phyloP scores from a whole-genome alignment of 2,888 invertebrate genomes.

The Temnothorax rugatulus region DNA sequence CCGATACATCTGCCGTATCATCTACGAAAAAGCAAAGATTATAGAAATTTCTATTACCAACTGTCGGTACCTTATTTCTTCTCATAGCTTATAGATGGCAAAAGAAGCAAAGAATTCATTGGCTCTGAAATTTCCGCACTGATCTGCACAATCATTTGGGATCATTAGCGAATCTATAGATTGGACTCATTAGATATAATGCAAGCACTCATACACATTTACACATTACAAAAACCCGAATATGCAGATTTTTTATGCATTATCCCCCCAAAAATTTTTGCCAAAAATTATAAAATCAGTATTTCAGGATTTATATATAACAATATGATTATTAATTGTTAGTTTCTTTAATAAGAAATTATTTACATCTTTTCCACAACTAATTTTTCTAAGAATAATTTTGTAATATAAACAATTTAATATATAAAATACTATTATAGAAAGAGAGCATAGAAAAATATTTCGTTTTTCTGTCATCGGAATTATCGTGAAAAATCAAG shows the following conservation, averaged over 20 bases:
- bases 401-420: background rate
- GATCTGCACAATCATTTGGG: background rate
- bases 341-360: too few relatives aligned
- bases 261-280: background rate
- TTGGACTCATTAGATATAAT: background rate
- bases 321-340: too few relatives aligned
- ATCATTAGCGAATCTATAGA: background rate
- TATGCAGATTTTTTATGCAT: background rate
- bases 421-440: background rate
- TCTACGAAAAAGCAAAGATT: background rate
- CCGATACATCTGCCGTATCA: background rate
- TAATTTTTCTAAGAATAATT: background rate
- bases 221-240: background rate
- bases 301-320: too few relatives aligned
- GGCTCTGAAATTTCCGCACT: background rate
- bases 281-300: background rate
- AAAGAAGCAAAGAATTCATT: background rate
- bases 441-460: background rate
- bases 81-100: slow-evolving; percentile 8
- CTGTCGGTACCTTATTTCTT: slow-evolving; percentile 23
- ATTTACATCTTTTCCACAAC: background rate
- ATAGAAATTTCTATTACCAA: background rate
- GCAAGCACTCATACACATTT: background rate
- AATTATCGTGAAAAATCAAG: too few relatives aligned
- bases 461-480: background rate